Conservation (phyloP, 2,888 invertebrate species). For the Caenorhabditis sp. region DNA sequence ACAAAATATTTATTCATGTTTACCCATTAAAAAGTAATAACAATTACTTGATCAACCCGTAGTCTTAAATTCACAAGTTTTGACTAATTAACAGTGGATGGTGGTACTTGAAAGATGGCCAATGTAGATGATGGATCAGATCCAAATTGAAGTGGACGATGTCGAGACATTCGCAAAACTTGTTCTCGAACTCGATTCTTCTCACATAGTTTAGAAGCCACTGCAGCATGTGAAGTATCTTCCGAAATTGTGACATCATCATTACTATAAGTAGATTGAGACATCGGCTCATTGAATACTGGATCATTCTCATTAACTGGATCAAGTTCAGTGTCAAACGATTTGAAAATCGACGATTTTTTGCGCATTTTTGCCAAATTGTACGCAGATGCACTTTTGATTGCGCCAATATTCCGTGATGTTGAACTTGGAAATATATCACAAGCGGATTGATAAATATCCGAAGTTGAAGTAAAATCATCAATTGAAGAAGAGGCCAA, state of each 20-base stretch:
- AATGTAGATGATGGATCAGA: constrained; percentile 34
- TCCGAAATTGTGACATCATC: constrained; percentile 35
- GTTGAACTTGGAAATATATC: constrained; percentile 26
- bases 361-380: constrained; percentile 45
- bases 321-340: constrained; percentile 56
- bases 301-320: constrained; percentile 44
- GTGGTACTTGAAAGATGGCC: constrained; percentile 45
- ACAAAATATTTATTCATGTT: not conserved
- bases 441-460: constrained; percentile 49
- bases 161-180: constrained; percentile 37
- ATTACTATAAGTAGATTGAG: constrained; percentile 23
- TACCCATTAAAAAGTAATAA: not conserved
- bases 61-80: not conserved
- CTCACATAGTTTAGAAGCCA: not conserved
- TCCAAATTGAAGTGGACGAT: constrained; percentile 43
- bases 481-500: constrained; percentile 28
- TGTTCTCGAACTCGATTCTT: constrained; percentile 14
- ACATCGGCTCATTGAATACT: too few relatives aligned
- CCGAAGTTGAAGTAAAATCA: constrained; percentile 44
- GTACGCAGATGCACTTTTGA: constrained; percentile 51
- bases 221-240: constrained; percentile 6
- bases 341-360: constrained; percentile 51
- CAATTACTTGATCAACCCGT: not conserved
- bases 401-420: constrained; percentile 30
- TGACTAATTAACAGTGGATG: not conserved